These are phyloP conservation scores for Trichacis sp. DNA, from an alignment of 2,888 invertebrate genomes.

Conservation along the genomic window DNA sequence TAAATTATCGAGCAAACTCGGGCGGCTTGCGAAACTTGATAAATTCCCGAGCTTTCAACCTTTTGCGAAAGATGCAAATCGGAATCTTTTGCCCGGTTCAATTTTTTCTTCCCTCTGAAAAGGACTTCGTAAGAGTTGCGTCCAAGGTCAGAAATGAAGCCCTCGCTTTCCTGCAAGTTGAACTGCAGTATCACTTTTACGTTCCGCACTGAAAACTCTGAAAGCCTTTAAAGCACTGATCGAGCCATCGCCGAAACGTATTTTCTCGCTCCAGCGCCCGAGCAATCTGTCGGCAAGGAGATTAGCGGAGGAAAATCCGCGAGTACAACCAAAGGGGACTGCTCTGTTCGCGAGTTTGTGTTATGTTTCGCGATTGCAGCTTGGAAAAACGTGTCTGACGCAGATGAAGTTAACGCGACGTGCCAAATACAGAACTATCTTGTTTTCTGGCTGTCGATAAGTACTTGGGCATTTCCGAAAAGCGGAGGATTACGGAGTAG, in stretches of 20 bases:
- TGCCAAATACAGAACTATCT: neutral
- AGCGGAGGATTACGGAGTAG: neutral
- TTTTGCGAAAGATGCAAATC: too few relatives aligned
- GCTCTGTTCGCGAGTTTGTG: neutral
- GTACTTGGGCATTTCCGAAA: neutral
- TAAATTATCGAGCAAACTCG: too few relatives aligned
- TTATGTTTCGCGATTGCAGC: neutral
- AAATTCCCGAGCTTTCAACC: neutral
- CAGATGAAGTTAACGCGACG: neutral
- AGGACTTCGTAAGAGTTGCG: neutral
- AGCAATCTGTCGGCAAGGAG: slow-evolving; percentile 12
- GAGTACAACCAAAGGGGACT: neutral
- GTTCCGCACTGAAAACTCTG: neutral
- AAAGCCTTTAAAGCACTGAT: slow-evolving; percentile 9
- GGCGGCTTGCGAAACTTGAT: neutral
- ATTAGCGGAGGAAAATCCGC: slow-evolving; percentile 9
- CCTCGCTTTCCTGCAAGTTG: neutral
- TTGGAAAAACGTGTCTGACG: neutral
- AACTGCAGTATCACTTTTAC: neutral
- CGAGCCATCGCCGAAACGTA: slow-evolving; percentile 5
- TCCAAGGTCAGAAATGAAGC: neutral
- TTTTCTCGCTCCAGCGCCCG: slow-evolving; percentile 6
- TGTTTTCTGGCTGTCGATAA: neutral
- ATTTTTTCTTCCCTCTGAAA: neutral
- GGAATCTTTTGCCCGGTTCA: neutral